Evolutionary conservation across 2,797 vertebrate species (phyloP), one percentile per base, ranked within the genome.

Genomic region (Coreius guichenoti): DNA sequence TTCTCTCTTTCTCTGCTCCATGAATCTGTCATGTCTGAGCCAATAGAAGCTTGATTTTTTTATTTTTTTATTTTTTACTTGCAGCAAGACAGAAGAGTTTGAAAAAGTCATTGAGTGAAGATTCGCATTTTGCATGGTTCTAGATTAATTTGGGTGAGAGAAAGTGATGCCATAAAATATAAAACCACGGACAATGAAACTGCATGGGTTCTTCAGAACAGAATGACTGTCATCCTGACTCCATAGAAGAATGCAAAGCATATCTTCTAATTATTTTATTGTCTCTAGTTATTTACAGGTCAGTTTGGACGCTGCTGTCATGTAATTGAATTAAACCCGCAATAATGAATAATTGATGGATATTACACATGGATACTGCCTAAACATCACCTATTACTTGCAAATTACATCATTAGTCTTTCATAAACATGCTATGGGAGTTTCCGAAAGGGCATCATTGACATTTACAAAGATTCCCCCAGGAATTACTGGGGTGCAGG

Each of bases 341-440:
- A 81, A 83, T 84, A 80, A 87, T 84, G 85, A 90, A 85, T 89
- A 58, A 89, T 90, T 88, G 81, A 84, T 73, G 72, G 26, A 86
- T 69, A 49, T 86, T 87, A 67, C 58, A 81, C 85, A 82, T 31
- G 61, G 86, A 39, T 85, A 43, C 72, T 74, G 68, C 68, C 80
- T 83, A 82, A 87, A 84, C 86, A 86, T 87, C 78, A 79, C 84
- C 87, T 80, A 74, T 88, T 76, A 85, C 73, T 84, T 90, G 77
- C 83, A 89, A 82, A 89, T 86, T 39, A 65, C 70, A 45, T 84
- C 51, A 88, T 90, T 86, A 88, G 87, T 88, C 77, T 89, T 91
- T 90, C 76, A 89, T 88, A 77, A 83, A 81, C 69, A 81, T 73
- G 70, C 81, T 81, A 69, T 85, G 88, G 75, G 80, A 87, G 43